These are phyloP conservation scores for Popillia japonica DNA, from an alignment of 1,140 invertebrate genomes.

Conservation along the genomic window DNA sequence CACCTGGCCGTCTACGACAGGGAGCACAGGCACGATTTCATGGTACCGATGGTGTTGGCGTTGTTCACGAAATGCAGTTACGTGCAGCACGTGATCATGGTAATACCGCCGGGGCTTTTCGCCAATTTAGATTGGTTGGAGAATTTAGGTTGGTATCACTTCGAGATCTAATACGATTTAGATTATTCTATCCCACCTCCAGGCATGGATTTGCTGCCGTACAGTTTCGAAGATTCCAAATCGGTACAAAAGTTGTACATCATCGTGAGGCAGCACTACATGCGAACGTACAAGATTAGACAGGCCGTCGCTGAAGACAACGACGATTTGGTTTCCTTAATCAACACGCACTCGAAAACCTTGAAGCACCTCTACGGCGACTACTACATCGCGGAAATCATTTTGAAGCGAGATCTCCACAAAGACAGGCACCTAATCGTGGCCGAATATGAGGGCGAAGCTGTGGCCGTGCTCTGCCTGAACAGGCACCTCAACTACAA, in stretches of 20 bases:
- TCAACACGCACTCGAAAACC: constrained; percentile 65
- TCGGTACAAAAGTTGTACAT: constrained; percentile 54
- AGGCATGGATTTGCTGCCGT: constrained; percentile 52
- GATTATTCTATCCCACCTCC: too few relatives aligned
- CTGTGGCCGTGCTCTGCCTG: constrained; percentile 68
- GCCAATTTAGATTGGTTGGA: constrained; percentile 54
- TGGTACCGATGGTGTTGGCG: constrained; percentile 63
- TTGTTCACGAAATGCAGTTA: constrained; percentile 64
- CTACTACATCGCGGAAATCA: constrained; percentile 75
- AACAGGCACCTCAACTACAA: constrained; percentile 70
- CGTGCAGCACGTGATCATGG: constrained; percentile 63
- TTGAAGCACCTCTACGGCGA: constrained; percentile 72
- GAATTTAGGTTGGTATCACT: constrained; percentile 33
- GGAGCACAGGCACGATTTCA: constrained; percentile 60
- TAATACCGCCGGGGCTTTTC: constrained; percentile 61
- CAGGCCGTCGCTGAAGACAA: constrained; percentile 74
- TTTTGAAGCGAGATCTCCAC: constrained; percentile 59
- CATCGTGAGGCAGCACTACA: constrained; percentile 58
- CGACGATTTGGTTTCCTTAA: constrained; percentile 74
- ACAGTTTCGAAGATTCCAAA: constrained; percentile 46
- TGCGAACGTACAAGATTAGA: constrained; percentile 63
- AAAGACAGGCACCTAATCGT: constrained; percentile 59
- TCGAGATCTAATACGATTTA: too few relatives aligned
- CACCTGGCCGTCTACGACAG: constrained; percentile 65
- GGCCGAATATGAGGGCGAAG: constrained; percentile 63